Conservation (phyloP, 2,113 vertebrate species). For the Catharus bicknelli region DNA sequence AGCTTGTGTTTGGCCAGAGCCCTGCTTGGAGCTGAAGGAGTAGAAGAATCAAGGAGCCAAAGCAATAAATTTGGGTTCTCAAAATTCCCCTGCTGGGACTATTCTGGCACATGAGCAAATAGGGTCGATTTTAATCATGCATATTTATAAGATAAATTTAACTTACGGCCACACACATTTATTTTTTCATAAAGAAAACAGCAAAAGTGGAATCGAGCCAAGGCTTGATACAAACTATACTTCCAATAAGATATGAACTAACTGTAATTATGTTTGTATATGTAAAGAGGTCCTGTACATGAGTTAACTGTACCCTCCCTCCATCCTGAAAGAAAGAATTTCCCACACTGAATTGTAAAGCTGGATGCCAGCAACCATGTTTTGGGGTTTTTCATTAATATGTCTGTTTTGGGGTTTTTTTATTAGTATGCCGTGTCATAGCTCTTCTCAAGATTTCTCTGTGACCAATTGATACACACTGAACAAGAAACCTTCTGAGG, state of each 20-base stretch:
- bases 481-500: not conserved
- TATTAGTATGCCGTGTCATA: not conserved
- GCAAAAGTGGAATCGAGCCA: not conserved
- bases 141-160: not conserved
- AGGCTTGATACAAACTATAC: not conserved
- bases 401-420: not conserved
- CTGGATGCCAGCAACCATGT: slow-evolving; percentile 21
- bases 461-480: not conserved
- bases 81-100: not conserved
- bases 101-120: not conserved
- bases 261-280: slow-evolving; percentile 6
- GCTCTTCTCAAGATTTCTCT: not conserved
- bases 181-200: slow-evolving; percentile 35
- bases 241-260: not conserved
- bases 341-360: slow-evolving; percentile 14
- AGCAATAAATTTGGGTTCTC: not conserved
- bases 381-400: not conserved
- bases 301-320: not conserved
- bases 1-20: not conserved
- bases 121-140: not conserved
- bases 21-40: accelerated
- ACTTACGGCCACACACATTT: not conserved
- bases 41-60: not conserved
- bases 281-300: not conserved
- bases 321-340: not conserved